Evolutionary conservation across 2,888 invertebrate genomes (phyloP), one percentile per base, ranked within the genome.

Genomic region (Drosophila suboccidentalis): DNA sequence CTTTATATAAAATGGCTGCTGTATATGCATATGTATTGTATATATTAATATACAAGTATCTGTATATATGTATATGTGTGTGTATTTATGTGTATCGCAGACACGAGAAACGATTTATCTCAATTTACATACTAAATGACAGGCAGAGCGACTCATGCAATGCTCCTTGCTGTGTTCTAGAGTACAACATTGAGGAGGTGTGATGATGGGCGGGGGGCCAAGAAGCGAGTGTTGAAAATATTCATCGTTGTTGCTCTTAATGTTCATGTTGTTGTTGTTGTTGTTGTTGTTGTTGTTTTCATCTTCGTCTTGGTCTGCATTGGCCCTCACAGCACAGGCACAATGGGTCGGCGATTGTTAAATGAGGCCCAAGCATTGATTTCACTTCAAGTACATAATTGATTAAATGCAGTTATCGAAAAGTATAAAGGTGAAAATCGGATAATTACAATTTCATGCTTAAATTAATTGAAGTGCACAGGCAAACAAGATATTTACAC

Each of bases 121-220:
- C 86, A 89, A 87, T 87, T 87, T 89, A 87, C 87, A 87, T 89
- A 87, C 89, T 87, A 85, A 87, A 87, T 87, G 87, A 87, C 85
- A 85, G 88, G 82, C 84, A 80, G 83, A 74, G 75, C 82, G 53
- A 72, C 85, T 75, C 76, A 74, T 84, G 84, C 84, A 84, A 73
- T 78, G 78, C 75, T 82, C 64, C 70, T 78, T 69, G 70, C 59
- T 68, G 58, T 51, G 51, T 69, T 64, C 61, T 44, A 51, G 58
- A 47, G 55, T 19, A 22, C 10, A 41, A 59, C 53, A 57, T 36
- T 36, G 44, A 32, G 38, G 11, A 17, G 57, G 43, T n/a, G 29
- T 6, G 34, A 39, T 10, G 26, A 26, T 6, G 4, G 22, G 44
- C 5, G 3, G 22, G 13, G 15, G 9, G 15, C 0, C 4, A 15